These are phyloP conservation scores for Sylvietta virens DNA, from an alignment of 2,113 vertebrate genomes.

Conservation along the genomic window DNA sequence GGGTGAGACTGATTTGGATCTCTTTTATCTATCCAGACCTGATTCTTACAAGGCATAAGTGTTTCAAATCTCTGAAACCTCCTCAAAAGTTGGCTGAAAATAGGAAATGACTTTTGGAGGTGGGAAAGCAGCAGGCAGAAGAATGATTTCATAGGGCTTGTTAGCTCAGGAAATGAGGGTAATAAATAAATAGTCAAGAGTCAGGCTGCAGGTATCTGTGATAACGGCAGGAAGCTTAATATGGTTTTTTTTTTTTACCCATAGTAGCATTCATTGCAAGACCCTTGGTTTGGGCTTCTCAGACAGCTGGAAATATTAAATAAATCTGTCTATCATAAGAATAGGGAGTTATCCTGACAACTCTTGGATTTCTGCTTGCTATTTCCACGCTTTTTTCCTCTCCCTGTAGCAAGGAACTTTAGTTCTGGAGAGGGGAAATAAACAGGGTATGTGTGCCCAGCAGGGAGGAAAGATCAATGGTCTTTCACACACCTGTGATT, in stretches of 20 bases:
- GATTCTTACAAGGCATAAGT: not conserved
- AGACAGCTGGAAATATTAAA: not conserved
- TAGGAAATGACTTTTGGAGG: not conserved
- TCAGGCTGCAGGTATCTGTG: not conserved
- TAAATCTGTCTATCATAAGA: not conserved
- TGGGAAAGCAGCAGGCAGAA: not conserved
- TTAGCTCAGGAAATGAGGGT: not conserved
- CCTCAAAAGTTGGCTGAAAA: not conserved
- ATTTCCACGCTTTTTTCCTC: not conserved
- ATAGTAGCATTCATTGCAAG: not conserved
- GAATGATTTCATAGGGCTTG: not conserved
- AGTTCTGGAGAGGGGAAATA: not conserved
- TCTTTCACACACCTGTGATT: not conserved
- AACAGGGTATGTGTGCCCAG: not conserved
- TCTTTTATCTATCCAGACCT: not conserved
- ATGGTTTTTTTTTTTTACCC: not conserved
- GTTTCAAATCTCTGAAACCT: not conserved
- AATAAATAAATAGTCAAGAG: not conserved
- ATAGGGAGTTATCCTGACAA: not conserved
- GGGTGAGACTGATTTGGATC: not conserved
- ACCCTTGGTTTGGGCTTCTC: not conserved
- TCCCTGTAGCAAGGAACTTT: not conserved
- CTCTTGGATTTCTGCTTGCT: not conserved
- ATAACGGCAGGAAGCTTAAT: not conserved
- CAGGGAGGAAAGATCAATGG: not conserved